These are phyloP conservation scores for Gallinago jamesoni DNA, from an alignment of 2,113 vertebrate genomes.

Conservation along the genomic window DNA sequence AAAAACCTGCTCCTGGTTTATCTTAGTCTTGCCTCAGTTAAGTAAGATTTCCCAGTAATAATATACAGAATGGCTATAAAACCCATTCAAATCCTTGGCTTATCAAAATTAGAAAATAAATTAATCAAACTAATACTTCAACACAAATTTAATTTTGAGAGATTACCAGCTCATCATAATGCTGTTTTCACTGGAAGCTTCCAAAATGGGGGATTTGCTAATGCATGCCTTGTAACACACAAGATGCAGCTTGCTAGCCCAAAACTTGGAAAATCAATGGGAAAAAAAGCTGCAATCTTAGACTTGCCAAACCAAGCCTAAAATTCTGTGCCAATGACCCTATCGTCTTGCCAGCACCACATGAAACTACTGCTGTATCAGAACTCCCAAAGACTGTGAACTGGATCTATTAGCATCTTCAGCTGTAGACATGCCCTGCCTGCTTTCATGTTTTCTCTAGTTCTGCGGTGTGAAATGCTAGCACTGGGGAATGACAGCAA, in stretches of 20 bases:
- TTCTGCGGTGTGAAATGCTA: accelerated
- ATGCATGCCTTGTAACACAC: background rate
- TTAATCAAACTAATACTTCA: background rate
- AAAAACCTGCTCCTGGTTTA: background rate
- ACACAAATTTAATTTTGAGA: background rate
- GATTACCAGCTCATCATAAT: background rate
- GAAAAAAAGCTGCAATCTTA: background rate
- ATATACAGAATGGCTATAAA: background rate
- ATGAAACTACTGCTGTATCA: background rate
- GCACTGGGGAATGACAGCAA: background rate
- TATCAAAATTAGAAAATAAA: background rate
- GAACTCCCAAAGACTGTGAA: background rate
- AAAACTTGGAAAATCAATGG: background rate
- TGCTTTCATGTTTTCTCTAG: background rate
- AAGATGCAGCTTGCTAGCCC: background rate
- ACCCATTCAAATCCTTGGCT: background rate
- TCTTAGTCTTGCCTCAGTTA: background rate
- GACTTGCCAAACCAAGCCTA: background rate
- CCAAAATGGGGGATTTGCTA: background rate
- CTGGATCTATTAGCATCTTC: background rate
- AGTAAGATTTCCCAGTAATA: background rate
- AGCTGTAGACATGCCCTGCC: background rate
- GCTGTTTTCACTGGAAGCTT: background rate
- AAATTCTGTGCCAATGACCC: background rate
- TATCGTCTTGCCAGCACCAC: background rate